phyloP scores from a whole-genome alignment of 1,140 invertebrate species.

The Philopotamus ludificatus region DNA sequence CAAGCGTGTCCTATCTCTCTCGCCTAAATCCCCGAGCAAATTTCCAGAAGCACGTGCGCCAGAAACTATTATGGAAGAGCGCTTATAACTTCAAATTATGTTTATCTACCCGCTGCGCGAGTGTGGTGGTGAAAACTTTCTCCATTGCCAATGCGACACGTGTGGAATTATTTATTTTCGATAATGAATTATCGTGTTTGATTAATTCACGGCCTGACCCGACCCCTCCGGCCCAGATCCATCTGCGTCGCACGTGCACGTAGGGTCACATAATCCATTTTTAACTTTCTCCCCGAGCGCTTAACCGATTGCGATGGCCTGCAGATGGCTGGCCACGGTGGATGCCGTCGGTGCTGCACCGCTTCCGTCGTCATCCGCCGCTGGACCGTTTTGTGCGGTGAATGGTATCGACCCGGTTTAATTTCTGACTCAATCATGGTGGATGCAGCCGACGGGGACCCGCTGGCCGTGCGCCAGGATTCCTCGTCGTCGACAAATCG shows the following conservation, averaged over 20 bases:
- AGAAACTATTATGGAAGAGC: slow-evolving; percentile 15
- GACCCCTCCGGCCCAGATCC: background rate
- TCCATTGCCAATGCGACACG: no score
- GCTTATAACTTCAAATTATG: slow-evolving; percentile 23
- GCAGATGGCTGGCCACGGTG: no score
- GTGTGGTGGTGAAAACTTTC: no score
- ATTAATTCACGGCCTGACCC: no score
- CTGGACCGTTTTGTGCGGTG: background rate
- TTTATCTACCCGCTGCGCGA: no score
- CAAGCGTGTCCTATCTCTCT: slow-evolving; percentile 23
- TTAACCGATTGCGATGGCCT: background rate
- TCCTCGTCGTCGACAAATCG: slow-evolving; percentile 24
- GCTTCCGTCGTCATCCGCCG: slow-evolving; percentile 5
- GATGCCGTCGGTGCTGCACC: no score
- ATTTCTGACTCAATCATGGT: background rate
- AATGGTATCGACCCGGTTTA: slow-evolving; percentile 16
- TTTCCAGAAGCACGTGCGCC: background rate
- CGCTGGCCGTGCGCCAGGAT: slow-evolving; percentile 1
- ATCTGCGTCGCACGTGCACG: background rate
- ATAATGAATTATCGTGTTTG: no score
- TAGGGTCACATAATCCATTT: no score
- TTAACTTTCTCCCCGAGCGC: no score
- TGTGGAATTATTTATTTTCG: no score
- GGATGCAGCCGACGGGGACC: slow-evolving; percentile 7
- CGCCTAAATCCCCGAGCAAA: background rate